Evolutionary conservation across 2,888 invertebrate species (phyloP), one percentile per base, ranked within the genome.

Genomic region (Plemyria rubiginata): DNA sequence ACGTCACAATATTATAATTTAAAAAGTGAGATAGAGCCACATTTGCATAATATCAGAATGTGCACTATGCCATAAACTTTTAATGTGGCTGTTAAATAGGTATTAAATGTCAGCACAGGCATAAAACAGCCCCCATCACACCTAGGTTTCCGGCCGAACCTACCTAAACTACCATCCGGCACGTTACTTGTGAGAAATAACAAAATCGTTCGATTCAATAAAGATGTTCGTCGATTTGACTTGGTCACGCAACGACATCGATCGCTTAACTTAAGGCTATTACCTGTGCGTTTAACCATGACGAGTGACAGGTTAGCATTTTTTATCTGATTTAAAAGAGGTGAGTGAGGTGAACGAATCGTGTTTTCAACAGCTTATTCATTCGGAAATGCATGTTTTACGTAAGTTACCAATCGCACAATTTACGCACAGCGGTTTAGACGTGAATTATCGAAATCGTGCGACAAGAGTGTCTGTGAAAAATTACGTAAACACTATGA

Each of bases 181-280:
- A 61, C 51, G 55, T 28, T 41, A 61, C 49, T 49, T 29, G 43
- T 41, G 38, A 32, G 43, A 51, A 49, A 13, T 46, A 50, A 50
- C 32, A 16, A 53, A 54, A 40, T 41, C 40, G 15, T 53, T 59
- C 54, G 36, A 60, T 69, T 67, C 52, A 65, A 69, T 69, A 60
- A 45, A 67, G 63, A 57, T 62, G 67, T 69, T 61, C 43, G 62
- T 48, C 65, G 54, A 53, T 67, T 67, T 8, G 63, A 32, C 16
- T 43, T 50, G 56, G 63, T 69, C 69, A 69, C 69, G 69, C 69
- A 43, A 66, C 16, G 9, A 49, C 43, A 46, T 53, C 46, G 62
- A 51, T 41, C 53, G 4, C 9, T 52, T 40, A 49, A 22, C 9
- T 52, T 40, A 49, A 22, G 13, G 36, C 29, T 51, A 49, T 22